phyloP scores from a whole-genome alignment of 1,140 invertebrate genomes.

The Microplitis mediator region DNA sequence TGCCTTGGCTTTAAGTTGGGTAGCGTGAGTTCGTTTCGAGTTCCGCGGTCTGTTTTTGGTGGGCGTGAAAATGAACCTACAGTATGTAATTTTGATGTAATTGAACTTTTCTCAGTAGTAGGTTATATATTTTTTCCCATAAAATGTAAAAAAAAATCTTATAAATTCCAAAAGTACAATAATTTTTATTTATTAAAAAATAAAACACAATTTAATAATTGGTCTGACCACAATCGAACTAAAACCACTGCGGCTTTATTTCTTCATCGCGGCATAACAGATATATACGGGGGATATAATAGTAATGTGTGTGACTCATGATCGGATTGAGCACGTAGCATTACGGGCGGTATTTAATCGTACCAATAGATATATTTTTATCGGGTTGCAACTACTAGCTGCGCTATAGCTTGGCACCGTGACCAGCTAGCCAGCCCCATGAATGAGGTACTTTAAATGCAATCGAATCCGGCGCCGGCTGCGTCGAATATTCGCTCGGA shows the following conservation, averaged over 20 bases:
- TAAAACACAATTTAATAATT: no score
- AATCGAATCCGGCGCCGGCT: slow-evolving; percentile 41
- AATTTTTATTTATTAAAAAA: no score
- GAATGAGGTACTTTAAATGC: slow-evolving; percentile 48
- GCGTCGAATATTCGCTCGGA: slow-evolving; percentile 44
- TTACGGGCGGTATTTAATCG: neutral
- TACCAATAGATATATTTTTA: slow-evolving; percentile 17
- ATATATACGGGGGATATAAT: neutral
- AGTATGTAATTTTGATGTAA: no score
- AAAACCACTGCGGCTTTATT: neutral
- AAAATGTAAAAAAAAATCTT: no score
- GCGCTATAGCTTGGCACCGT: neutral
- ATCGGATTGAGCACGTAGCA: slow-evolving; percentile 24
- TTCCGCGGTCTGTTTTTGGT: no score
- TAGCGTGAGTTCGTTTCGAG: no score
- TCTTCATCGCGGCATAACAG: neutral
- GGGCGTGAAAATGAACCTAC: no score
- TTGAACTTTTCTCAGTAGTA: no score
- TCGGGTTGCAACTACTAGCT: neutral
- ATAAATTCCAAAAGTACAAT: no score
- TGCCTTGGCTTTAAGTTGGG: no score
- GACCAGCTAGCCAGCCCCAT: neutral
- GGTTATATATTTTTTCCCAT: no score
- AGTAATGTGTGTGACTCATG: slow-evolving; percentile 9
- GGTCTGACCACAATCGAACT: no score